These are phyloP conservation scores for Megatriorchis doriae DNA, from an alignment of 2,113 vertebrate species.

Conservation along the genomic window DNA sequence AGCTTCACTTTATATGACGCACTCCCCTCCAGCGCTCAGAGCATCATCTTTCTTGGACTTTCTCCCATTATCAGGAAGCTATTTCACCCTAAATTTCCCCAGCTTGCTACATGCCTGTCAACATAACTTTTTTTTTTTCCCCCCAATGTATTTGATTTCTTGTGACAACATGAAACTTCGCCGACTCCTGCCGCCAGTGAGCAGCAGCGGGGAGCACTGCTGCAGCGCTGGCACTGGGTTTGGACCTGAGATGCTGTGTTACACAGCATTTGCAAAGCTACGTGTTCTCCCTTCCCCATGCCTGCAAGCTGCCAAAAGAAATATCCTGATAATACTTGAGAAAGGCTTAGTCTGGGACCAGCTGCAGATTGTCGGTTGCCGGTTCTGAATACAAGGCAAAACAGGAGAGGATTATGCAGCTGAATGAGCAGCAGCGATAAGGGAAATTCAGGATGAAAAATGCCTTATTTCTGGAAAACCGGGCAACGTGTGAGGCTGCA, in stretches of 20 bases:
- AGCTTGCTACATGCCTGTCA: background rate
- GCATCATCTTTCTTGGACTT: background rate
- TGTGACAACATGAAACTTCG: background rate
- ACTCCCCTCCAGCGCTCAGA: background rate
- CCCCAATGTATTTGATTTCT: background rate
- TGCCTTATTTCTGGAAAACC: background rate
- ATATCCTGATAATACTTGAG: background rate
- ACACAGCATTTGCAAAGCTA: background rate
- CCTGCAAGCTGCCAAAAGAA: background rate
- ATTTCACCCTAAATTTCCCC: background rate
- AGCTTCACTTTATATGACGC: background rate
- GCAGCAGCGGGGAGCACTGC: background rate
- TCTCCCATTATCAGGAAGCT: background rate
- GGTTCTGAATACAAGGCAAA: background rate
- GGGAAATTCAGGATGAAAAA: background rate
- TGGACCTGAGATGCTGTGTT: background rate
- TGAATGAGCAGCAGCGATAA: constrained; percentile 16
- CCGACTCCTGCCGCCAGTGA: accelerated
- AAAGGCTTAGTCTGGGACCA: background rate
- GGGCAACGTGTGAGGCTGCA: background rate
- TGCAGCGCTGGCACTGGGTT: background rate
- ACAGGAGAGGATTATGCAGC: constrained; percentile 10
- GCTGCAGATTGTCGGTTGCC: background rate
- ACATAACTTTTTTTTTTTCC: no score
- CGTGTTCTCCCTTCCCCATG: background rate